Evolutionary conservation across 2,113 vertebrate species (phyloP), one percentile per base, ranked within the genome.

Genomic region (Chaenocephalus aceratus): DNA sequence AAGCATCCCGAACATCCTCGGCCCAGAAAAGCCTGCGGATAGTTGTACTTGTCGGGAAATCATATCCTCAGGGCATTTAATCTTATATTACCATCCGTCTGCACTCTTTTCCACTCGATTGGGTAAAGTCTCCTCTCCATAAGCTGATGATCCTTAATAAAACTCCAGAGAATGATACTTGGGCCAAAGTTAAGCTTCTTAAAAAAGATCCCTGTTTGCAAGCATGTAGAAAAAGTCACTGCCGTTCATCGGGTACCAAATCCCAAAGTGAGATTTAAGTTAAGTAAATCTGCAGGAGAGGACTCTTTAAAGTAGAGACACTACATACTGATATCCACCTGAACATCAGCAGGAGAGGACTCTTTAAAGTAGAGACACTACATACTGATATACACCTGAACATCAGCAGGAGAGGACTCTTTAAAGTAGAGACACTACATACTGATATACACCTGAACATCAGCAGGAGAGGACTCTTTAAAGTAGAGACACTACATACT

Each of bases 121-220:
- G 79, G 63, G 30, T 77, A 72, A 80, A 80, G 74, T 85, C 86
- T 70, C 49, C 56, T 78, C 68, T 72, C 67, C 57, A 48, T 83
- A 91, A 91, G 86, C 84, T 78, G 72, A 67, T 90, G 81, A 91
- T 88, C 88, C 75, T 91, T 87, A 88, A 86, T 86, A 91, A 83
- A 91, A 90, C 71, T 85, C 59, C 0, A 54, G 73, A 67, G 83
- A 85, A 83, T 56, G 86, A 91, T 83, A 81, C 82, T n/a, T 80
- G 82, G 68, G 80, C 72, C 53, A 23, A 6, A 16, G 73, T 61
- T 88, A 91, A 91, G 88, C 88, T 81, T 60, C 90, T 91, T 91
- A 91, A 14, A 48, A 2, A 0, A 34, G 45, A 75, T 81, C 68
- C 34, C 79, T 53, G 73, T 77, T 86, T 77, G 65, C 61, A 53